Evolutionary conservation across 2,888 invertebrate species (phyloP).

Genomic region (Tiliacea aurago): DNA sequence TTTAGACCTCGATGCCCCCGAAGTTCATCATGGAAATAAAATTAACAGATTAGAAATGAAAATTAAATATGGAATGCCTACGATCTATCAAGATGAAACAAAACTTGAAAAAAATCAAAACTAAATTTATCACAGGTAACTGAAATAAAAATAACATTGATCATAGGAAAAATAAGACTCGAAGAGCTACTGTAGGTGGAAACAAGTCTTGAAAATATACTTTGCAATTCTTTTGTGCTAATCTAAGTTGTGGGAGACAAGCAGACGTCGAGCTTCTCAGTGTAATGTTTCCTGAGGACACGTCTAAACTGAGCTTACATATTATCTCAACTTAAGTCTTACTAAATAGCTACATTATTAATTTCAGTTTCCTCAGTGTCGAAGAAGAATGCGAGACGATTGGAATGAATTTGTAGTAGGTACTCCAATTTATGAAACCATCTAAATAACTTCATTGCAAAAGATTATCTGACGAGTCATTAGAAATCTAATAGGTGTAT

Average conservation of each 20-base stretch:
- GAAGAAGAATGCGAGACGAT: not conserved
- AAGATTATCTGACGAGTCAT: not conserved
- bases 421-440: slow-evolving; percentile 1
- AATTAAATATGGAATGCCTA: slow-evolving; percentile 59
- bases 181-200: slow-evolving; percentile 13
- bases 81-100: slow-evolving; percentile 1
- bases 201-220: slow-evolving; percentile 43
- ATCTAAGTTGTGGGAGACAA: slow-evolving; percentile 29
- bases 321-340: not conserved
- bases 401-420: not conserved
- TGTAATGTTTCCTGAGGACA: not conserved
- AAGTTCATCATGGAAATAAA: slow-evolving; percentile 86
- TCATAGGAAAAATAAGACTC: slow-evolving; percentile 24
- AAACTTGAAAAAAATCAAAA: slow-evolving; percentile 12
- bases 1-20: slow-evolving; percentile 74
- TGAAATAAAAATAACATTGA: slow-evolving; percentile 18
- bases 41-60: slow-evolving; percentile 80
- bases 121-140: not conserved
- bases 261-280: not conserved
- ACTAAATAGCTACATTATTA: not conserved
- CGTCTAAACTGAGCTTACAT: not conserved
- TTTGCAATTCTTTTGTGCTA: slow-evolving; percentile 48
- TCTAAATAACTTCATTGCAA: not conserved
- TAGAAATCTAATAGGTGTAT: not conserved
- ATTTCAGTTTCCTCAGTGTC: not conserved